phyloP scores from a whole-genome alignment of 2,797 vertebrate species.

The Schizopygopsis malacanthus region DNA sequence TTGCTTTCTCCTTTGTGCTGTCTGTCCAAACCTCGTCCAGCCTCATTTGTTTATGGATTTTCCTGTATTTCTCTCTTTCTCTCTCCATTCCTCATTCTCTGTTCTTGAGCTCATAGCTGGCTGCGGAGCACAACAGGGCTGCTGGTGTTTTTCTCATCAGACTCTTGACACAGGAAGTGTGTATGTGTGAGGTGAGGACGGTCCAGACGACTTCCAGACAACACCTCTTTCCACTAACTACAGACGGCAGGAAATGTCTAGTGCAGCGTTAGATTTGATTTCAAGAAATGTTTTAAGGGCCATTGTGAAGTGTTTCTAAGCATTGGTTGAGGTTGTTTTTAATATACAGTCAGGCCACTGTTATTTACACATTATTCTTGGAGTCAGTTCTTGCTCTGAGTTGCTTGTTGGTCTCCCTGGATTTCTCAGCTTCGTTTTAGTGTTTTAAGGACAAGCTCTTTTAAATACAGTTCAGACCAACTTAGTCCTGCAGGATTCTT shows the following conservation, averaged over 20 bases:
- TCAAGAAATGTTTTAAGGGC: conserved; percentile 13
- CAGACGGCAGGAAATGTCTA: conserved; percentile 38
- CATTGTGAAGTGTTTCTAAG: background rate
- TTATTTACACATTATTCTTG: conserved; percentile 15
- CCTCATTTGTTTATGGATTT: conserved; percentile 13
- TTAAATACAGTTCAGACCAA: conserved; percentile 40
- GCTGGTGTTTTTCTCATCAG: conserved; percentile 65
- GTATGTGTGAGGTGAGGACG: conserved; percentile 54
- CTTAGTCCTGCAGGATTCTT: conserved; percentile 32
- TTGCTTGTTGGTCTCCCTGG: background rate
- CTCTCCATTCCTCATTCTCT: conserved; percentile 20
- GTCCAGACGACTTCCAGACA: conserved; percentile 54
- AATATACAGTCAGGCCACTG: conserved; percentile 16
- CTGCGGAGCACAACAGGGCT: conserved; percentile 41
- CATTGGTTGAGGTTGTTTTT: background rate
- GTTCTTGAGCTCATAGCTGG: conserved; percentile 50
- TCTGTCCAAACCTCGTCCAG: background rate
- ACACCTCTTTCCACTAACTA: conserved; percentile 33
- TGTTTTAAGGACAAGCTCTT: conserved; percentile 26
- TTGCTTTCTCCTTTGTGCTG: conserved; percentile 19
- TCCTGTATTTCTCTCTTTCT: conserved; percentile 18
- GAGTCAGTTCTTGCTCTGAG: background rate
- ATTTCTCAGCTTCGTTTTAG: conserved; percentile 9
- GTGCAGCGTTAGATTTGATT: conserved; percentile 8
- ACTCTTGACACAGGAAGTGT: conserved; percentile 53